Conservation (phyloP, 2,113 vertebrate genomes). For the Heteronetta atricapilla region DNA sequence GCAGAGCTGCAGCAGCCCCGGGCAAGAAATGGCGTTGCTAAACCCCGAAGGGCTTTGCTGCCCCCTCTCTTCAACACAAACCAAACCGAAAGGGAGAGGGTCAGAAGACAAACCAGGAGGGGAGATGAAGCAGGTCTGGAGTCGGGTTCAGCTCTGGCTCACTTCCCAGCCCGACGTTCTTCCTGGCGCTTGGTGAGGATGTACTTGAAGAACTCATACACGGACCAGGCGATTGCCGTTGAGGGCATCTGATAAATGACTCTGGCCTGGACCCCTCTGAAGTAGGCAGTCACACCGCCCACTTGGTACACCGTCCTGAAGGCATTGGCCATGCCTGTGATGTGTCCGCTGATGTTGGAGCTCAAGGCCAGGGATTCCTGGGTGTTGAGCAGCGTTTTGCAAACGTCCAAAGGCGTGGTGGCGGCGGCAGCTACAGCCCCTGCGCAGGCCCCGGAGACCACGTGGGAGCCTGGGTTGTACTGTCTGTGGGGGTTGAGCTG, state of each 20-base stretch:
- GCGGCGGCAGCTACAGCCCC: slow-evolving; percentile 93
- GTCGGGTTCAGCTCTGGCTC: neutral
- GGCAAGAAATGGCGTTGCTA: neutral
- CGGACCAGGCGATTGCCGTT: slow-evolving; percentile 97
- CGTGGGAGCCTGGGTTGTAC: slow-evolving; percentile 94
- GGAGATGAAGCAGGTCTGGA: slow-evolving; percentile 44
- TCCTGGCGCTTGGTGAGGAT: slow-evolving; percentile 92
- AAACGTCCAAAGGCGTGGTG: slow-evolving; percentile 97
- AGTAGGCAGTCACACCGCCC: slow-evolving; percentile 93
- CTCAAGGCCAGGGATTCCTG: slow-evolving; percentile 91
- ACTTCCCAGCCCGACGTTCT: slow-evolving; percentile 81
- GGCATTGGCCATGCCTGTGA: slow-evolving; percentile 95
- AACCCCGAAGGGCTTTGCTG: neutral
- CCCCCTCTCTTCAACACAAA: slow-evolving; percentile 49
- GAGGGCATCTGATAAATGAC: slow-evolving; percentile 99
- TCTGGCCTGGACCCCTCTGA: slow-evolving; percentile 93
- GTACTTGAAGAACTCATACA: slow-evolving; percentile 99
- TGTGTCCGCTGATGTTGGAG: slow-evolving; percentile 89
- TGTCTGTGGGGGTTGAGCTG: slow-evolving; percentile 96
- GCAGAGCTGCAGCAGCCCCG: slow-evolving; percentile 6
- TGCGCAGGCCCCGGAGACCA: slow-evolving; percentile 92
- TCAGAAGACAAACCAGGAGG: slow-evolving; percentile 45
- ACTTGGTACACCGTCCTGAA: slow-evolving; percentile 98
- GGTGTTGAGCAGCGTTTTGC: slow-evolving; percentile 99
- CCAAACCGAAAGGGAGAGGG: slow-evolving; percentile 29